Evolutionary conservation across 1,140 invertebrate genomes (phyloP).

Genomic region (Drosophila paulistorum): DNA sequence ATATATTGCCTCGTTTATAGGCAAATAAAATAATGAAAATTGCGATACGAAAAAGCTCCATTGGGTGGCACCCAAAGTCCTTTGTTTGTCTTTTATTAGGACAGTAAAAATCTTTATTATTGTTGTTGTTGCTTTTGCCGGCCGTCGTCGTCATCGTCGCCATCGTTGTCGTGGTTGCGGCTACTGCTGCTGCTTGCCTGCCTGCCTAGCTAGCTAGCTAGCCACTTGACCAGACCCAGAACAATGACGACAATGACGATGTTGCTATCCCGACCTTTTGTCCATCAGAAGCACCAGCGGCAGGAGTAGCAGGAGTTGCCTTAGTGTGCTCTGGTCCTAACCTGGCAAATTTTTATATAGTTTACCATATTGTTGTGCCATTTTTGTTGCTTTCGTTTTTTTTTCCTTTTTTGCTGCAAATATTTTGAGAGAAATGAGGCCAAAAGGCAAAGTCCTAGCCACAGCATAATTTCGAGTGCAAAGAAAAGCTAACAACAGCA

Average conservation of each 20-base stretch:
- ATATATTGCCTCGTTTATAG: conserved; percentile 81
- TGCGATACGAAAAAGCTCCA: conserved; percentile 68
- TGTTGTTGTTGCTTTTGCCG: conserved; percentile 41
- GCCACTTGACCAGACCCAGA: conserved; percentile 71
- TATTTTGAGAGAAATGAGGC: conserved; percentile 67
- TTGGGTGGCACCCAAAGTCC: conserved; percentile 52
- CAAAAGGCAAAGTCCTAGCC: conserved; percentile 73
- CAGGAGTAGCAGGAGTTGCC: conserved; percentile 7
- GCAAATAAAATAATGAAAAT: conserved; percentile 83
- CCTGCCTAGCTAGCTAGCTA: conserved; percentile 30
- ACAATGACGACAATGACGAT: conserved; percentile 79
- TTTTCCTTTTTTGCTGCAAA: conserved; percentile 51
- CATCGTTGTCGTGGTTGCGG: conserved; percentile 31
- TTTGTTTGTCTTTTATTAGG: conserved; percentile 82
- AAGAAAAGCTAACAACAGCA: conserved; percentile 32
- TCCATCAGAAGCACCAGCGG: conserved; percentile 39
- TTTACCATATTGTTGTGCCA: conserved; percentile 72
- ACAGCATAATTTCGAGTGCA: conserved; percentile 71
- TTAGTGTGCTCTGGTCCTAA: conserved; percentile 16
- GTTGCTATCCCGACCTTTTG: conserved; percentile 74
- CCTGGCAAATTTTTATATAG: conserved; percentile 76
- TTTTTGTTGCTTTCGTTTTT: conserved; percentile 44
- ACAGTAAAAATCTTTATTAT: conserved; percentile 80
- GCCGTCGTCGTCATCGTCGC: conserved; percentile 39
- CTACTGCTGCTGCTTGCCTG: conserved; percentile 4